Evolutionary conservation across 2,797 vertebrate genomes (phyloP), one percentile per base, ranked within the genome.

Genomic region (Margarornis squamiger): DNA sequence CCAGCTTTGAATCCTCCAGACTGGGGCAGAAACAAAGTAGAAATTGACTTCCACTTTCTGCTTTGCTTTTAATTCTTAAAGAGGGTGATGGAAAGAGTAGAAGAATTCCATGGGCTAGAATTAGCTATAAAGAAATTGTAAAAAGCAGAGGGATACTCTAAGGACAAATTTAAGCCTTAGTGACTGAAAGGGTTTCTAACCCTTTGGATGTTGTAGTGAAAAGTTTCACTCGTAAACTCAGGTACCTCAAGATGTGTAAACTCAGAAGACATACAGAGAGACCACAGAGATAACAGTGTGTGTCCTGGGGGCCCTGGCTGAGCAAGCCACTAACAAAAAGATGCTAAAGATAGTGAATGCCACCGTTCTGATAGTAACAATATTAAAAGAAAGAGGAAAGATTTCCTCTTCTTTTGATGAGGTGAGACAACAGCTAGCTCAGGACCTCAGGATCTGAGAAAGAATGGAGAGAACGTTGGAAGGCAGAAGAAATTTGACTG

Each of bases 281-380:
- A 90, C 36, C 55, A 55, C n/a, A 83, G 38, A 93, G 95, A 95
- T 95, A 97, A 96, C n/a, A 78, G 7, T 96, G 94, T 92, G 70
- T 95, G 95, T 66, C 92, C 92, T 89, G 68, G 66, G 57, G 94
- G 82, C 82, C 55, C 57, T 32, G 76, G 20, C 59, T 96, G 88
- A 93, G 77, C 74, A 83, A 90, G 27, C 41, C 77, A 73, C 62
- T 80, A 49, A 85, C 90, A 91, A 86, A 78, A 24, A 91, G 85
- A 97, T 97, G 32, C 41, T 51, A 86, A 91, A 96, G 93, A 94
- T 61, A 96, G 23, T 3, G 66, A 89, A 68, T 45, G 29, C n/a
- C 92, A 74, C 71, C 46, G 30, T 62, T 90, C 80, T 91, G 92
- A 89, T 19, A 76, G 61, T 5, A 75, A n/a, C 45, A 86, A n/a